phyloP scores from a whole-genome alignment of 2,888 invertebrate genomes.

The Andricus quercusramuli region DNA sequence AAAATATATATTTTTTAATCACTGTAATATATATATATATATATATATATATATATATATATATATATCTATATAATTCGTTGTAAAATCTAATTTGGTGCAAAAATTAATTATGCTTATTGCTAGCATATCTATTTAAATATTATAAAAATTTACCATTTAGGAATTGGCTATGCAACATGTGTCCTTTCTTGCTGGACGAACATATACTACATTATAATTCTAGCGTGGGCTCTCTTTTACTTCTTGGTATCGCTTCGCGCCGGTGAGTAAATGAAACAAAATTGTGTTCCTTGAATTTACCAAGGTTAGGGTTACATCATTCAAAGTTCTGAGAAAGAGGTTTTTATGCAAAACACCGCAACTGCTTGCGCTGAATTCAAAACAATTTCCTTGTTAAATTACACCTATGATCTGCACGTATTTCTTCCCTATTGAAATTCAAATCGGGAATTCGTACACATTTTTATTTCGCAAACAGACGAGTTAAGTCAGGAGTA shows the following conservation, averaged over 20 bases:
- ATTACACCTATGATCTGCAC: too few relatives aligned
- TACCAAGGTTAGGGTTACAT: not conserved
- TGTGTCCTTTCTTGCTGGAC: conserved; percentile 99
- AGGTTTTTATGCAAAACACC: not conserved
- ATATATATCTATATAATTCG: too few relatives aligned
- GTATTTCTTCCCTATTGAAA: too few relatives aligned
- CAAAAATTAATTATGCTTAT: not conserved
- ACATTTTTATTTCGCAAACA: too few relatives aligned
- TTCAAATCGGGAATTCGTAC: too few relatives aligned
- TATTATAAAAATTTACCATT: conserved; percentile 38
- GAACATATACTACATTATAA: conserved; percentile 99
- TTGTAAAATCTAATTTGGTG: not conserved
- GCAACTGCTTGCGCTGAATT: conserved; percentile 39
- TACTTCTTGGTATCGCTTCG: conserved; percentile 96
- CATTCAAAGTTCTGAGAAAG: not conserved
- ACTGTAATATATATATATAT: too few relatives aligned
- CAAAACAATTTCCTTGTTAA: not conserved
- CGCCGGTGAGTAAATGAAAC: conserved; percentile 82
- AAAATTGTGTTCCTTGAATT: not conserved
- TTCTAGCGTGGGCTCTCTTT: conserved; percentile 98
- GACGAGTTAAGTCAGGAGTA: too few relatives aligned
- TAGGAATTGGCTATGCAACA: conserved; percentile 97
- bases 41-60: too few relatives aligned
- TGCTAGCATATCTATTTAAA: not conserved
- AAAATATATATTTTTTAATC: too few relatives aligned